These are phyloP conservation scores for Sturnus vulgaris DNA, from an alignment of 2,113 vertebrate genomes.

Conservation along the genomic window DNA sequence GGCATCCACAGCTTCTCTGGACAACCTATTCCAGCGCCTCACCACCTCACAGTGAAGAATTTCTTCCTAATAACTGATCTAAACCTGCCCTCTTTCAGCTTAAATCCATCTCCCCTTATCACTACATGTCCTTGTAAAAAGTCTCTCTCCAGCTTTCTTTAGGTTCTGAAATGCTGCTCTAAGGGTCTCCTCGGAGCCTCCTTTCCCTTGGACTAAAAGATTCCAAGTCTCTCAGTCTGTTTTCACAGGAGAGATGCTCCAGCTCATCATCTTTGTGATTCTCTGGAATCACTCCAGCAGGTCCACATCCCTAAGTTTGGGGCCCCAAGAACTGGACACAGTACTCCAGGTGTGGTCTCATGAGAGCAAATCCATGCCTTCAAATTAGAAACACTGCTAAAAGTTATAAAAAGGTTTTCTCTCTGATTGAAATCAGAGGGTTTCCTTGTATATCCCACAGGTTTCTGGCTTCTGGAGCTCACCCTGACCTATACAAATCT, in stretches of 20 bases:
- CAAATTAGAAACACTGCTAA: neutral
- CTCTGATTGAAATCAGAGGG: neutral
- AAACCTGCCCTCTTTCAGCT: neutral
- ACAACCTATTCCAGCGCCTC: neutral
- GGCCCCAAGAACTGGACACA: neutral
- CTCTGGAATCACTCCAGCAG: neutral
- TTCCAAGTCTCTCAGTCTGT: neutral
- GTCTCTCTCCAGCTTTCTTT: neutral
- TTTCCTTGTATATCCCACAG: neutral
- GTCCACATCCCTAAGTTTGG: neutral
- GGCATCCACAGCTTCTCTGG: neutral
- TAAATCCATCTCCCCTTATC: neutral
- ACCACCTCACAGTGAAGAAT: neutral
- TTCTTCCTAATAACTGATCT: neutral
- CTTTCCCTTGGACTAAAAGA: neutral
- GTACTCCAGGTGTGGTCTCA: neutral
- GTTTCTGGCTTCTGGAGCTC: neutral
- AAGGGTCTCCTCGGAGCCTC: fast-evolving
- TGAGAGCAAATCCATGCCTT: neutral
- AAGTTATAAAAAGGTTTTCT: too few species aligned
- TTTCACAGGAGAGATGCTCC: neutral
- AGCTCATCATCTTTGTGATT: neutral
- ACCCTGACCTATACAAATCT: neutral
- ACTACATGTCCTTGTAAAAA: neutral
- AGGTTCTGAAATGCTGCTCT: neutral